Evolutionary conservation across 2,113 vertebrate species (phyloP).

Genomic region (Odocoileus hemionus): DNA sequence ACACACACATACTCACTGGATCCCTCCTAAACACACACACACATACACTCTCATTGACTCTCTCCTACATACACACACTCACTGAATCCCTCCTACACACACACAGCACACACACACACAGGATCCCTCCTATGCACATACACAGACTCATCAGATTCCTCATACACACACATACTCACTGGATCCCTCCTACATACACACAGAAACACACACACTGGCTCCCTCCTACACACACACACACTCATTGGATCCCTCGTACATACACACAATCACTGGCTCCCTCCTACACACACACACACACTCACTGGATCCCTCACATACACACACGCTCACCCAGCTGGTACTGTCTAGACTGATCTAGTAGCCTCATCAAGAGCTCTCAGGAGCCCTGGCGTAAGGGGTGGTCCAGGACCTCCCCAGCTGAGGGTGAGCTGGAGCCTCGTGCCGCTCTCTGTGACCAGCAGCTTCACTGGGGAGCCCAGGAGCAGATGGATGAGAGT

Average conservation of each 20-base stretch:
- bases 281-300: neutral
- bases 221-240: too few relatives aligned
- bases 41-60: neutral
- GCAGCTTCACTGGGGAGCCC: neutral
- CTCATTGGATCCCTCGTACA: too few relatives aligned
- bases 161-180: too few relatives aligned
- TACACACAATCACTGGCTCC: too few relatives aligned
- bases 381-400: too few relatives aligned
- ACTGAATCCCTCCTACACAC: neutral
- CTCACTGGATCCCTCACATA: neutral
- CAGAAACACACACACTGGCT: too few relatives aligned
- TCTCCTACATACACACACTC: too few relatives aligned
- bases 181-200: too few relatives aligned
- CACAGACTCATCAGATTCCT: too few relatives aligned
- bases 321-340: neutral
- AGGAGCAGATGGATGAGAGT: neutral
- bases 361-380: neutral
- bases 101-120: neutral
- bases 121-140: too few relatives aligned
- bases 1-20: too few relatives aligned
- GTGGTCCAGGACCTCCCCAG: neutral
- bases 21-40: neutral
- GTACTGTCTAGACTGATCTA: neutral
- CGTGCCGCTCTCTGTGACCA: rapidly evolving
- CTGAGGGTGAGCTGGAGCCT: neutral